Evolutionary conservation across 2,113 vertebrate species (phyloP).

Genomic region (Ailurus styani): DNA sequence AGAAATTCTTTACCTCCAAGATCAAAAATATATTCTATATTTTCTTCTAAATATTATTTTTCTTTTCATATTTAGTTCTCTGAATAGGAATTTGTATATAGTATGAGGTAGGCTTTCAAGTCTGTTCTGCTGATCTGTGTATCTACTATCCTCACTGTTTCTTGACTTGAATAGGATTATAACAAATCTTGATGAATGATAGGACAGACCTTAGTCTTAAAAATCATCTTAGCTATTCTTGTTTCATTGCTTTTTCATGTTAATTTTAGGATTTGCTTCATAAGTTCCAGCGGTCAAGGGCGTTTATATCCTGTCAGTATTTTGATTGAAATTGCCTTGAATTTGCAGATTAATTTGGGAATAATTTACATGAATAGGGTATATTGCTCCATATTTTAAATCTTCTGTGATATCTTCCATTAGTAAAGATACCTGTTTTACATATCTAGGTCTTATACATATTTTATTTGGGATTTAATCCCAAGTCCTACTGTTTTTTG

Average conservation of each 20-base stretch:
- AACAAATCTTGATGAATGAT: neutral
- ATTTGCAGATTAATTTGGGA: neutral
- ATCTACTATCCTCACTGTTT: neutral
- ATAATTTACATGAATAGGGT: neutral
- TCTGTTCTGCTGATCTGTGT: neutral
- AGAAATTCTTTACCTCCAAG: conserved; percentile 26
- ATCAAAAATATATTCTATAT: neutral
- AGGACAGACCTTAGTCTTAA: neutral
- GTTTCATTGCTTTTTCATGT: conserved; percentile 14
- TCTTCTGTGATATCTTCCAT: neutral
- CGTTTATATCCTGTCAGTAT: neutral
- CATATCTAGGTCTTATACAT: neutral
- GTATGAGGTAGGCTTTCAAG: neutral
- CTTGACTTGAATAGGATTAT: conserved; percentile 4
- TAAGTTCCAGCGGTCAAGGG: neutral
- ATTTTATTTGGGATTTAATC: neutral
- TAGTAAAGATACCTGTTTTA: conserved; percentile 5
- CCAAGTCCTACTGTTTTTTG: neutral
- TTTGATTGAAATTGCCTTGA: conserved; percentile 37
- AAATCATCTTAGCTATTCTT: neutral
- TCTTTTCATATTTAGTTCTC: neutral
- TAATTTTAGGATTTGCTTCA: neutral
- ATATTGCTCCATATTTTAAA: neutral
- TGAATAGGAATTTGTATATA: neutral
- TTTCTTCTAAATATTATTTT: conserved; percentile 20